Conservation (phyloP, 2,888 invertebrate species). For the Dichetophora obliterata region DNA sequence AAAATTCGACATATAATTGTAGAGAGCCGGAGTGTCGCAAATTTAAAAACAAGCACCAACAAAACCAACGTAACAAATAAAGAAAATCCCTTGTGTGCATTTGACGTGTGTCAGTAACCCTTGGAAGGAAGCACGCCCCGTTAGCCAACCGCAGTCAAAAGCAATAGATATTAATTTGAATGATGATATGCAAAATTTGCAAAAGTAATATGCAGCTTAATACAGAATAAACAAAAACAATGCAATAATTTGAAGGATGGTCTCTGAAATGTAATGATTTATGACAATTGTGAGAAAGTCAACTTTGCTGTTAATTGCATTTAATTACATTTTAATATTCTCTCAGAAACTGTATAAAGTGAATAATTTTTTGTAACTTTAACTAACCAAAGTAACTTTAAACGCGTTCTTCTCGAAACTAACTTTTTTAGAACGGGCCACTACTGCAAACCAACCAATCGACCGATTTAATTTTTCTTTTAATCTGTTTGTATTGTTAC, state of each 20-base stretch:
- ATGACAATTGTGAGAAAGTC: background rate
- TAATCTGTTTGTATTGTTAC: too few species aligned
- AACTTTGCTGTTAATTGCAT: too few species aligned
- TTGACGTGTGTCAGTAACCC: background rate
- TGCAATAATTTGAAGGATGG: background rate
- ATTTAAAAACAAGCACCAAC: slow-evolving; percentile 21
- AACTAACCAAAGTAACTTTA: too few species aligned
- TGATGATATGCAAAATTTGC: background rate
- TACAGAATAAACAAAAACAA: too few species aligned
- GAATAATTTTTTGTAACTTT: too few species aligned
- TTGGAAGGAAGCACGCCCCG: background rate
- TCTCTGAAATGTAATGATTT: background rate
- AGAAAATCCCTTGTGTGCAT: background rate
- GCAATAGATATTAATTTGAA: slow-evolving; percentile 2
- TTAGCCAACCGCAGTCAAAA: background rate
- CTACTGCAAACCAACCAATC: too few species aligned
- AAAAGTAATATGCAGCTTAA: background rate
- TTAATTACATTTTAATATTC: too few species aligned
- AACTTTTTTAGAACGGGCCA: too few species aligned
- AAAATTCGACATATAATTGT: slow-evolving; percentile 48
- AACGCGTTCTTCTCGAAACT: too few species aligned
- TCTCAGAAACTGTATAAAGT: too few species aligned
- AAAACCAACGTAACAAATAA: background rate
- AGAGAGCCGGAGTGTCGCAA: slow-evolving; percentile 42
- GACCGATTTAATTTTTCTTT: too few species aligned